phyloP scores from a whole-genome alignment of 2,888 invertebrate genomes.

The Elysia crispata region DNA sequence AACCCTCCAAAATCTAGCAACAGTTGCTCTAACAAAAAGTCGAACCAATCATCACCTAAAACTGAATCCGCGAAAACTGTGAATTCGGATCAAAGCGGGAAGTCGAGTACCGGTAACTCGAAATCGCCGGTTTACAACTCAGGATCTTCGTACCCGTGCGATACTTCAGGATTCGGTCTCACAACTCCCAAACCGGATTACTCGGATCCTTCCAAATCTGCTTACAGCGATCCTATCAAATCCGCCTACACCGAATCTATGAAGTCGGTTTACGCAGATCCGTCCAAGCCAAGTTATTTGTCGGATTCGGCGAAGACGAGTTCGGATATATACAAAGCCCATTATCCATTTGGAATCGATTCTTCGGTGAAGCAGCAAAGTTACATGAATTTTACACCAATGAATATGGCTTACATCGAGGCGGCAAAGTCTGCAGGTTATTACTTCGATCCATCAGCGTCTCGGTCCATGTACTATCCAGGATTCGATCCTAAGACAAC shows the following conservation, averaged over 20 bases:
- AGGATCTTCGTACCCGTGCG: not conserved
- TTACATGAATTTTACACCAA: slow-evolving; percentile 31
- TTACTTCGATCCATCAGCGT: slow-evolving; percentile 34
- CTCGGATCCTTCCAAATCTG: not conserved
- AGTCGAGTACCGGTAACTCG: slow-evolving; percentile 9
- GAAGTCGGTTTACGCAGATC: too few relatives aligned
- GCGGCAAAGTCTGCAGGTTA: slow-evolving; percentile 46
- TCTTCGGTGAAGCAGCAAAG: slow-evolving; percentile 7
- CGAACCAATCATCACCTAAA: not conserved
- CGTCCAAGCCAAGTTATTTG: too few relatives aligned
- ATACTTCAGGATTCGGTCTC: not conserved
- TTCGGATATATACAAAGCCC: slow-evolving; percentile 29
- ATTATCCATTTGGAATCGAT: slow-evolving; percentile 34
- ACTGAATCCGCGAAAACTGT: slow-evolving; percentile 2
- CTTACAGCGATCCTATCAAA: slow-evolving; percentile 29
- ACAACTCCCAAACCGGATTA: slow-evolving; percentile 39
- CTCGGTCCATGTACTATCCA: not conserved
- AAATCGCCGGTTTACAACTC: not conserved
- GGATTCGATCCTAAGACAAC: not conserved
- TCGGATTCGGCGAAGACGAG: slow-evolving; percentile 12
- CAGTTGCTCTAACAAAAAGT: not conserved
- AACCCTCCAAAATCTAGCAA: slow-evolving; percentile 18
- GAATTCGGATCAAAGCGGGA: not conserved
- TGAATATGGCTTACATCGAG: slow-evolving; percentile 46
- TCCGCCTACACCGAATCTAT: slow-evolving; percentile 2